Percentiles rank a stretch among this genome's conserved stretches.
phyloP scores from a whole-genome alignment of 2,113 vertebrate species.

The Dromas ardeola region DNA sequence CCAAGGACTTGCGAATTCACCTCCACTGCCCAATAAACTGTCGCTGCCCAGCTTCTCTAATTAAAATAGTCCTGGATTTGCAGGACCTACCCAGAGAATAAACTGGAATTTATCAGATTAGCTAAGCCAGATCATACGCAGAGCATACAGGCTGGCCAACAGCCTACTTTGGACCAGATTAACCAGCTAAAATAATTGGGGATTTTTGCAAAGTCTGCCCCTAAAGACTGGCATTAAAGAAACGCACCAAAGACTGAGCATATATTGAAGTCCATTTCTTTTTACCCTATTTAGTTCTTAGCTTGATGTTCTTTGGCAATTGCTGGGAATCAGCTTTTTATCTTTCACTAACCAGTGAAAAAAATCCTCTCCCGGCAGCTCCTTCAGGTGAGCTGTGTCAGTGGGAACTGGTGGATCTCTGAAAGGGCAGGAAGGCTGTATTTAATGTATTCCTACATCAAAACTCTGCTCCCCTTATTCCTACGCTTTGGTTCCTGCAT shows the following conservation, averaged over 20 bases:
- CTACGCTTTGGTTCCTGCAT: neutral
- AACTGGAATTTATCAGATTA: conserved; percentile 71
- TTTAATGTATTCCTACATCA: neutral
- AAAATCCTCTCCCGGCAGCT: neutral
- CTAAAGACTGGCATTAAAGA: conserved; percentile 67
- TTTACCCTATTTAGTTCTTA: conserved; percentile 41
- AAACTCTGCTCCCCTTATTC: neutral
- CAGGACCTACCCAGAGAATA: conserved; percentile 66
- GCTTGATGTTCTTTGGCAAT: conserved; percentile 20
- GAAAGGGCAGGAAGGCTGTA: neutral
- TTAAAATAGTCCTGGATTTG: conserved; percentile 71
- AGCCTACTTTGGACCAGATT: conserved; percentile 70
- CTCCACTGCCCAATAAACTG: conserved; percentile 62
- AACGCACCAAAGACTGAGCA: conserved; percentile 28
- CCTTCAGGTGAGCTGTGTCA: neutral
- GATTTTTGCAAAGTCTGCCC: conserved; percentile 71
- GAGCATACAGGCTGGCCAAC: conserved; percentile 63
- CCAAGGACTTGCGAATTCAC: conserved; percentile 52
- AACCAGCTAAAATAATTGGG: conserved; percentile 71
- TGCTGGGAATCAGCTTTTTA: conserved; percentile 30
- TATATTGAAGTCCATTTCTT: conserved; percentile 46
- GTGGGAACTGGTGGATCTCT: neutral
- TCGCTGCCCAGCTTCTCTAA: conserved; percentile 50
- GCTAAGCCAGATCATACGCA: conserved; percentile 60
- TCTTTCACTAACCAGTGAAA: neutral